These are phyloP conservation scores for Grammomys dolichurus DNA, from an alignment of 2,113 vertebrate genomes.

Conservation along the genomic window DNA sequence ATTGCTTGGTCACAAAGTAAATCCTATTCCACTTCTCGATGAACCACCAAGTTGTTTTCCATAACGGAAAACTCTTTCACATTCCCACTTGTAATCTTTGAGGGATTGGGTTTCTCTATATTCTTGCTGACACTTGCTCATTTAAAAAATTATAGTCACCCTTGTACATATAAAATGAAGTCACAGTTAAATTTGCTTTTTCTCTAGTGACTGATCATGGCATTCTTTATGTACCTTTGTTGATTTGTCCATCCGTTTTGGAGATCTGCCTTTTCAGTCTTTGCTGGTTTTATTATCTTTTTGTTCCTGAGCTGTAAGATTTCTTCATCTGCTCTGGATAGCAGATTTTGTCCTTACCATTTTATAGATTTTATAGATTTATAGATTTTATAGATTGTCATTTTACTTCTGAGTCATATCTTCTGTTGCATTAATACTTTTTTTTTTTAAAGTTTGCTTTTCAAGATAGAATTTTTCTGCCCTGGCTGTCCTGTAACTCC, in stretches of 20 bases:
- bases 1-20: background rate
- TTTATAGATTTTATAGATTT: background rate
- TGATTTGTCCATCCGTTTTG: background rate
- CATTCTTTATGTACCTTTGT: background rate
- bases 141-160: background rate
- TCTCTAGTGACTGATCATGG: background rate
- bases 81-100: background rate
- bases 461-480: background rate
- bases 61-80: background rate
- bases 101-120: background rate
- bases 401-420: background rate
- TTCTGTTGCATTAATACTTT: background rate
- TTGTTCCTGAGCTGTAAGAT: background rate
- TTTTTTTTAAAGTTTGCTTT: background rate
- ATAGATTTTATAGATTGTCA: background rate
- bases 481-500: background rate
- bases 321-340: background rate
- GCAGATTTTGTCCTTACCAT: background rate
- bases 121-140: background rate
- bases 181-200: conserved; percentile 19
- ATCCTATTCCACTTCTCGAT: background rate
- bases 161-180: background rate
- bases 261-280: background rate
- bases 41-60: background rate
- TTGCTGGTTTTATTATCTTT: background rate